phyloP scores from a whole-genome alignment of 2,113 vertebrate species.

The Siphamia tubifer region DNA sequence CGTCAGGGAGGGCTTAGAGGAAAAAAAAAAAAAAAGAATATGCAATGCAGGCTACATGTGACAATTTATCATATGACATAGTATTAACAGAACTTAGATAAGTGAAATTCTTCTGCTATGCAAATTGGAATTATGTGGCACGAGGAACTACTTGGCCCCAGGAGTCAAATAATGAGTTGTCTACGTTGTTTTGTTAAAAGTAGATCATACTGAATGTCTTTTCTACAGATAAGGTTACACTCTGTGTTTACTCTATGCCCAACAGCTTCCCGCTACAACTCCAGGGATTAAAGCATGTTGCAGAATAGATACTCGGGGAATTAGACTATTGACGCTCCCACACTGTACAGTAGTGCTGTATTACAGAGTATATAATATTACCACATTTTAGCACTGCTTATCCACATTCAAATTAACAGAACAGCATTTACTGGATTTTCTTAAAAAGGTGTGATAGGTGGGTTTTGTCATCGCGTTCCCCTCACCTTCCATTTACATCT shows the following conservation, averaged over 20 bases:
- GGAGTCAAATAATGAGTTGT: too few species aligned
- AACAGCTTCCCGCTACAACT: neutral
- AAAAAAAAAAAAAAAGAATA: neutral
- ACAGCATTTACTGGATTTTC: neutral
- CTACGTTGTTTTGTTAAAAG: neutral
- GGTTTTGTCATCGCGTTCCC: too few species aligned
- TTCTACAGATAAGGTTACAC: neutral
- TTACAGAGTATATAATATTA: neutral
- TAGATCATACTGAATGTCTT: neutral
- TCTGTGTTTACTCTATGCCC: neutral
- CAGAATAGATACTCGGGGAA: too few species aligned
- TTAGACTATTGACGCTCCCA: neutral
- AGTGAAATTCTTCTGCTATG: neutral
- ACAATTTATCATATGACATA: too few species aligned
- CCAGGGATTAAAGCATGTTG: neutral
- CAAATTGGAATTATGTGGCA: neutral
- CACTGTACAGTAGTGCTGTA: neutral
- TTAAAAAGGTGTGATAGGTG: too few species aligned
- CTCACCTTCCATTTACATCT: too few species aligned
- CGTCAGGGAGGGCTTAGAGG: neutral
- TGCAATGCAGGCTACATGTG: too few species aligned
- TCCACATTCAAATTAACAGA: neutral
- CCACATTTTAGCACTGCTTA: too few species aligned
- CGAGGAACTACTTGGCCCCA: neutral
- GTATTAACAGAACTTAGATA: neutral